phyloP scores from a whole-genome alignment of 2,888 invertebrate genomes.

The Aspidapion aeneum region DNA sequence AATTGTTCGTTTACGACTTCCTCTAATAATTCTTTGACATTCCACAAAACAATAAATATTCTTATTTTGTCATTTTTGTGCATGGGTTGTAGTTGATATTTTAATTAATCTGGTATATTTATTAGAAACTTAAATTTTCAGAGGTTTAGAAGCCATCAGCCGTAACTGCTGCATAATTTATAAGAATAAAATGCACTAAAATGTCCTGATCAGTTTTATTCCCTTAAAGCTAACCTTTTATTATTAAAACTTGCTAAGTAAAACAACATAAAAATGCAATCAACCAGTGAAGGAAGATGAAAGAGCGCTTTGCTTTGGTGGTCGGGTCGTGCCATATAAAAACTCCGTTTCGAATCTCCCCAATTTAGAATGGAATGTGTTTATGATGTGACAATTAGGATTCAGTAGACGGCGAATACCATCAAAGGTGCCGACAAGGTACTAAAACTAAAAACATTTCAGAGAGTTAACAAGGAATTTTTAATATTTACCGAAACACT shows the following conservation, averaged over 20 bases:
- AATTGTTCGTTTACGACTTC: no score
- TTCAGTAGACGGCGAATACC: conserved; percentile 30
- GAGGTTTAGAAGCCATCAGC: no score
- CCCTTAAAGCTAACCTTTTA: not conserved
- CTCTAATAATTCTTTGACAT: no score
- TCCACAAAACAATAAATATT: no score
- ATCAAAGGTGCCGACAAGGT: conserved; percentile 35
- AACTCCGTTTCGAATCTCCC: conserved; percentile 26
- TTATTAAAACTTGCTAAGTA: not conserved
- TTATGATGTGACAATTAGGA: conserved; percentile 36
- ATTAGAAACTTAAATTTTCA: no score
- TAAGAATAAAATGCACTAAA: no score
- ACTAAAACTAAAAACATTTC: conserved; percentile 23
- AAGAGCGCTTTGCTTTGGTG: not conserved
- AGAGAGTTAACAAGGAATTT: conserved; percentile 33
- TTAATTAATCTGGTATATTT: no score
- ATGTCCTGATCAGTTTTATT: no score
- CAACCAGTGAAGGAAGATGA: not conserved
- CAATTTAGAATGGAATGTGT: conserved; percentile 34
- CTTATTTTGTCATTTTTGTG: no score
- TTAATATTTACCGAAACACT: conserved; percentile 25
- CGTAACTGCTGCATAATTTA: no score
- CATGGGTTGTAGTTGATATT: no score
- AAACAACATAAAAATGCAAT: not conserved
- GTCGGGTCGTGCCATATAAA: conserved; percentile 13